Evolutionary conservation across 2,797 vertebrate genomes (phyloP).

Genomic region (Clarias pachynema): DNA sequence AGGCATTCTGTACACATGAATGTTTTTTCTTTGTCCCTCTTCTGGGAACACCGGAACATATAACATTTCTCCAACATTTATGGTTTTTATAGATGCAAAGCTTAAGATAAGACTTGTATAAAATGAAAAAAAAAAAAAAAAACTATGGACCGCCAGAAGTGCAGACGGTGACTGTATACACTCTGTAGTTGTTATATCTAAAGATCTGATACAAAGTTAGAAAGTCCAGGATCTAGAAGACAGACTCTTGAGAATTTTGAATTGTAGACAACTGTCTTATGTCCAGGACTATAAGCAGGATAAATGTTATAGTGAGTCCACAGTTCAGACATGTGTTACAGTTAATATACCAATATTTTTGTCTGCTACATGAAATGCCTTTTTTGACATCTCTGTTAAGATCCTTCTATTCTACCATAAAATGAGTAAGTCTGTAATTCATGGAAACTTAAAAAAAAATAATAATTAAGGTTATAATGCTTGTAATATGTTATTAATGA

Average conservation of each 20-base stretch:
- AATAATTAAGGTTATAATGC: background rate
- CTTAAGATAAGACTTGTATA: no score
- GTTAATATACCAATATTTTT: background rate
- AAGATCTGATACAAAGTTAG: background rate
- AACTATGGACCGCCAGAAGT: no score
- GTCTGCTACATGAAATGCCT: background rate
- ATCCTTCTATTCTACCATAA: background rate
- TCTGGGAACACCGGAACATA: no score
- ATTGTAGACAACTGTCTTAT: background rate
- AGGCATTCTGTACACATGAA: no score
- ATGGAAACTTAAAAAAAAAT: background rate
- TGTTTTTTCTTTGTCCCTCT: no score
- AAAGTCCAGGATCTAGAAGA: background rate
- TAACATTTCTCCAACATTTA: no score
- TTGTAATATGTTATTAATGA: background rate
- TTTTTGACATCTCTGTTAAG: background rate
- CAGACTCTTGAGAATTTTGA: background rate
- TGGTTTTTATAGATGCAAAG: no score
- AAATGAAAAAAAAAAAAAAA: no score
- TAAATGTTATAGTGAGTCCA: background rate
- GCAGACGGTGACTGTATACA: no score
- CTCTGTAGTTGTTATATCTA: background rate
- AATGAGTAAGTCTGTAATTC: background rate
- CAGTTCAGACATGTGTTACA: background rate
- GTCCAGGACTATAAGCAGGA: background rate